A percentile compares a stretch with the other conserved stretches of the same genome.
These are phyloP conservation scores for Ips nitidus DNA, from an alignment of 1,140 invertebrate species.

Conservation along the genomic window DNA sequence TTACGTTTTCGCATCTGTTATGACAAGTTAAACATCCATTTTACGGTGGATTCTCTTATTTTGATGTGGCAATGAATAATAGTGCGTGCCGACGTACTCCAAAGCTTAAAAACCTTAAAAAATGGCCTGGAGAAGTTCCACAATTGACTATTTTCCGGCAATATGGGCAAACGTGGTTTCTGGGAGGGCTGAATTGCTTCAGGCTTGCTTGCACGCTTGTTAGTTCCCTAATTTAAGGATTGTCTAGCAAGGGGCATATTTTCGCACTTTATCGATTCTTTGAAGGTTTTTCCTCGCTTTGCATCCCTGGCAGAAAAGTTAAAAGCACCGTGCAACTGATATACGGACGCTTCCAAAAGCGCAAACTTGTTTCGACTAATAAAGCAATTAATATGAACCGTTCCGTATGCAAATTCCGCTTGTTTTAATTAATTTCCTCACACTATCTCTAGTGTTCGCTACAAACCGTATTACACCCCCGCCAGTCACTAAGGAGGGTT, in stretches of 20 bases:
- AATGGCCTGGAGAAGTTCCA: slow-evolving; percentile 3
- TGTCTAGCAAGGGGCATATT: slow-evolving; percentile 11
- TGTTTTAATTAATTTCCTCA: slow-evolving; percentile 33
- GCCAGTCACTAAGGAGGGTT: background rate
- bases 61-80: slow-evolving; percentile 34
- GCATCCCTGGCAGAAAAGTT: background rate
- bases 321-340: background rate
- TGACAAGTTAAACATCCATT: slow-evolving; percentile 49
- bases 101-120: background rate
- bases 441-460: slow-evolving; percentile 24
- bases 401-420: slow-evolving; percentile 29
- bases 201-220: slow-evolving; percentile 34
- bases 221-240: slow-evolving; percentile 33
- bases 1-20: slow-evolving; percentile 44
- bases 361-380: slow-evolving; percentile 30
- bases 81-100: background rate
- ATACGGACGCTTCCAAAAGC: slow-evolving; percentile 26
- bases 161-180: slow-evolving; percentile 35
- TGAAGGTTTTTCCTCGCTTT: no score
- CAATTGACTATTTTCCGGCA: slow-evolving; percentile 37
- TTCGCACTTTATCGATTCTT: background rate
- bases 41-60: slow-evolving; percentile 45
- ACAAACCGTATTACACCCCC: slow-evolving; percentile 8
- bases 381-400: slow-evolving; percentile 31
- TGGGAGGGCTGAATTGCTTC: slow-evolving; percentile 18